These are phyloP conservation scores for Cheilosia scutellata DNA, from an alignment of 2,888 invertebrate species.

Conservation along the genomic window DNA sequence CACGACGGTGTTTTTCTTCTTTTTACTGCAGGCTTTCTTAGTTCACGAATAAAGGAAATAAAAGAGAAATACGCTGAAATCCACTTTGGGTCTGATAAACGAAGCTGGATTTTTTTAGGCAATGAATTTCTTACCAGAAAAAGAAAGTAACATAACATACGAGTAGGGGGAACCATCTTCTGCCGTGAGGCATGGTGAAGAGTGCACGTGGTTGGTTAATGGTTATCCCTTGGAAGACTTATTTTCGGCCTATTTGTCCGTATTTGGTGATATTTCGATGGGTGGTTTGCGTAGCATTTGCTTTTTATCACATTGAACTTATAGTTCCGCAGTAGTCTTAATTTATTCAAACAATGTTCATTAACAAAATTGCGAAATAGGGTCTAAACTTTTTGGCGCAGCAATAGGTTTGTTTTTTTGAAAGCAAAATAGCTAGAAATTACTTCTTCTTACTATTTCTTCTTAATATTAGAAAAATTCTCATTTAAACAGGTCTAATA, in stretches of 20 bases:
- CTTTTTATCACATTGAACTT: too few relatives aligned
- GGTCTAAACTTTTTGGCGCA: too few relatives aligned
- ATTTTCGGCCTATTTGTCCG: not conserved
- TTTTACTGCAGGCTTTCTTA: not conserved
- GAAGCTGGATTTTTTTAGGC: not conserved
- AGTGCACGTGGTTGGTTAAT: not conserved
- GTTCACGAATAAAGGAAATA: not conserved
- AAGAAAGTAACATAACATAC: not conserved
- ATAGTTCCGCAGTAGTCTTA: too few relatives aligned
- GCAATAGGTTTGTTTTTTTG: too few relatives aligned
- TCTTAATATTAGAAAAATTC: too few relatives aligned
- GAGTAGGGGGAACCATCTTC: not conserved
- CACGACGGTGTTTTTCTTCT: not conserved
- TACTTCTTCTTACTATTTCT: too few relatives aligned
- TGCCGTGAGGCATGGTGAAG: not conserved
- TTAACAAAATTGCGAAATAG: too few relatives aligned
- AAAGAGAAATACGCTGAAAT: constrained; percentile 18
- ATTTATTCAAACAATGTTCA: too few relatives aligned
- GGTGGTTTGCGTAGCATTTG: not conserved
- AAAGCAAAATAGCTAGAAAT: too few relatives aligned
- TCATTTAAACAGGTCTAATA: too few relatives aligned
- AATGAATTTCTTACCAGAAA: not conserved
- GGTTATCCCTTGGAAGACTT: not conserved
- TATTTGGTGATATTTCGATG: too few relatives aligned
- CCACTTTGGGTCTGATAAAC: constrained; percentile 11